Percentiles rank a stretch among this genome's conserved stretches.
Conservation (phyloP, 2,113 vertebrate species). For the Strix aluco region DNA sequence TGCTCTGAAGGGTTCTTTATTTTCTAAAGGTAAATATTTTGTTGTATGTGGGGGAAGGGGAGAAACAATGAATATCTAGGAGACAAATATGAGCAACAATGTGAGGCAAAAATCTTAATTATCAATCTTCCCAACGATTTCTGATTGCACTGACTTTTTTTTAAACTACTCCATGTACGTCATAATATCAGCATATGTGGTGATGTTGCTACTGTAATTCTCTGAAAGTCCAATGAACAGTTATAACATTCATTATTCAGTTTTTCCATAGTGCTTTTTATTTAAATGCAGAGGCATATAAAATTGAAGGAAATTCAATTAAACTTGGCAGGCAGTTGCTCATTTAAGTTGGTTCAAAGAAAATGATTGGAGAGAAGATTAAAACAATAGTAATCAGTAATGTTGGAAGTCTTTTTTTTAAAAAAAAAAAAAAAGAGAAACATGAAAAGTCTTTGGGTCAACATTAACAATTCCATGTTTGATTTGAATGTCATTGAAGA, state of each 20-base stretch:
- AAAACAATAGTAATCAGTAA: background rate
- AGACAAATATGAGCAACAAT: background rate
- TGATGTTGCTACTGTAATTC: background rate
- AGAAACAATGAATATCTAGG: background rate
- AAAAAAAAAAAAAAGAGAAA: no score
- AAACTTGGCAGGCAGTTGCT: background rate
- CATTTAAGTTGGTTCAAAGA: background rate
- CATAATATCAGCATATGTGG: background rate
- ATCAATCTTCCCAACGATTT: background rate
- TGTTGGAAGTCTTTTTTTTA: background rate
- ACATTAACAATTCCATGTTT: background rate
- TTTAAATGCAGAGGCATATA: background rate
- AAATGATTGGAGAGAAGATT: background rate
- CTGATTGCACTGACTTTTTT: background rate
- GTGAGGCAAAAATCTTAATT: background rate
- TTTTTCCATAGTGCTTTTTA: background rate
- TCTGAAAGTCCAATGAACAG: background rate
- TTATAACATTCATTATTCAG: background rate
- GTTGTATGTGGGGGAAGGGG: background rate
- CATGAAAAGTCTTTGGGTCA: background rate
- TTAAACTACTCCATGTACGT: background rate
- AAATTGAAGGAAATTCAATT: background rate
- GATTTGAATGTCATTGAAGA: background rate
- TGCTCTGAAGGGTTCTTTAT: background rate
- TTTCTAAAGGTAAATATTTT: constrained; percentile 24